Conservation (phyloP, 1,140 invertebrate species). For the Melipona quadrifasciata region DNA sequence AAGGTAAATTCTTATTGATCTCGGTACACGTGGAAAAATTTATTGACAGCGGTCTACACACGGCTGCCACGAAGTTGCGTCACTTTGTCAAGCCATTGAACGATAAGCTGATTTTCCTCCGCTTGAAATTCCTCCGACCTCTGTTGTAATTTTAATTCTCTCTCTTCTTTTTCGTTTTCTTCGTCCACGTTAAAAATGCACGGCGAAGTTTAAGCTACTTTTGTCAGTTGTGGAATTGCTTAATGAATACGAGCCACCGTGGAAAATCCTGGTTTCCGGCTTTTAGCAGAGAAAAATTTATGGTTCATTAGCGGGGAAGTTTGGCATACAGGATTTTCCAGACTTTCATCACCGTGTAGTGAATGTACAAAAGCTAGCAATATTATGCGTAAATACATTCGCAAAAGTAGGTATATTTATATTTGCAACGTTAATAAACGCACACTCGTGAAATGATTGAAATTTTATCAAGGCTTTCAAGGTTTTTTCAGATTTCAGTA, state of each 20-base stretch:
- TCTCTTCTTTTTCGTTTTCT: not conserved
- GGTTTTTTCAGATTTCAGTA: too few relatives aligned
- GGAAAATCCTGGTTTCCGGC: not conserved
- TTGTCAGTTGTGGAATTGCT: not conserved
- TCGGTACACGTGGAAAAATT: not conserved
- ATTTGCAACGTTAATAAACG: too few relatives aligned
- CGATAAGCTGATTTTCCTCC: not conserved
- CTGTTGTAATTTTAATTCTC: not conserved
- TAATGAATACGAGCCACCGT: not conserved
- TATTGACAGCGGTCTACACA: not conserved
- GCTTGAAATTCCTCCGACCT: not conserved
- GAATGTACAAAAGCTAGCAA: not conserved
- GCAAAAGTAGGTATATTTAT: too few relatives aligned
- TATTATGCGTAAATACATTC: not conserved
- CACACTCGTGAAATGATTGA: too few relatives aligned
- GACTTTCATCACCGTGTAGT: not conserved
- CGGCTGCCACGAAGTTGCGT: not conserved
- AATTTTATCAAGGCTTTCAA: too few relatives aligned
- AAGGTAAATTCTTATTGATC: not conserved
- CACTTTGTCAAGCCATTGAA: not conserved
- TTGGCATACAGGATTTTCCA: not conserved
- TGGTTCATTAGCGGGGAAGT: not conserved
- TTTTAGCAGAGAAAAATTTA: not conserved
- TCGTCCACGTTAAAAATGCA: not conserved
- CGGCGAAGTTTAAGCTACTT: not conserved